A percentile compares a stretch with the other conserved stretches of the same genome.
phyloP scores from a whole-genome alignment of 2,113 vertebrate species.

The Anser cygnoides region DNA sequence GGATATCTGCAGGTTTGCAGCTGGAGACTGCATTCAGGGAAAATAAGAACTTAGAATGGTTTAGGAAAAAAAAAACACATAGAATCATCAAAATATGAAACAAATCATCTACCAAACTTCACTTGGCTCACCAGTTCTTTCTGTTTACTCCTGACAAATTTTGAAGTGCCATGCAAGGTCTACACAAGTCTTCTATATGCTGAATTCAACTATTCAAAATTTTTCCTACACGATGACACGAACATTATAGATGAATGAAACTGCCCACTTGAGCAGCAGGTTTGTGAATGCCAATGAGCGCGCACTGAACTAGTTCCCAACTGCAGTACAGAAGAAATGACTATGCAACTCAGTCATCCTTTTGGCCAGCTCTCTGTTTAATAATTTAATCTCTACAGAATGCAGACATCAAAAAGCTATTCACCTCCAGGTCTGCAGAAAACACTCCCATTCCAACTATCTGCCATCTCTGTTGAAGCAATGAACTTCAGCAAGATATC shows the following conservation, averaged over 20 bases:
- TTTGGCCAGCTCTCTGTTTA: neutral
- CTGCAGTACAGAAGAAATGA: neutral
- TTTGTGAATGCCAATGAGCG: neutral
- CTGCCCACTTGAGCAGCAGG: neutral
- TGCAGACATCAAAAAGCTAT: accelerated
- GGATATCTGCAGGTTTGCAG: neutral
- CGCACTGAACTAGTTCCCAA: neutral
- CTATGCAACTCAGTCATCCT: neutral
- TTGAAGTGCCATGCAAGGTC: neutral
- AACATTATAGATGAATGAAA: neutral
- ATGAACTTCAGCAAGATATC: neutral
- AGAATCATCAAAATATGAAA: neutral
- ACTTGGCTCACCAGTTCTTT: neutral
- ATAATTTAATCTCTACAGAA: neutral
- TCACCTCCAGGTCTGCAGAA: neutral
- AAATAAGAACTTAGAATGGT: neutral
- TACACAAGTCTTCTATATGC: neutral
- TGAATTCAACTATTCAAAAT: neutral
- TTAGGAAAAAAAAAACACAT: neutral
- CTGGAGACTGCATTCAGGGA: neutral
- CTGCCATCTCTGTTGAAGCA: neutral
- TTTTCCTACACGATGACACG: neutral
- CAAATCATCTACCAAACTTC: neutral
- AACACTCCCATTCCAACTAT: neutral
- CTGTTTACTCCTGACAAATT: neutral